These are phyloP conservation scores for Microtus pennsylvanicus DNA, from an alignment of 2,113 vertebrate species.

Conservation along the genomic window DNA sequence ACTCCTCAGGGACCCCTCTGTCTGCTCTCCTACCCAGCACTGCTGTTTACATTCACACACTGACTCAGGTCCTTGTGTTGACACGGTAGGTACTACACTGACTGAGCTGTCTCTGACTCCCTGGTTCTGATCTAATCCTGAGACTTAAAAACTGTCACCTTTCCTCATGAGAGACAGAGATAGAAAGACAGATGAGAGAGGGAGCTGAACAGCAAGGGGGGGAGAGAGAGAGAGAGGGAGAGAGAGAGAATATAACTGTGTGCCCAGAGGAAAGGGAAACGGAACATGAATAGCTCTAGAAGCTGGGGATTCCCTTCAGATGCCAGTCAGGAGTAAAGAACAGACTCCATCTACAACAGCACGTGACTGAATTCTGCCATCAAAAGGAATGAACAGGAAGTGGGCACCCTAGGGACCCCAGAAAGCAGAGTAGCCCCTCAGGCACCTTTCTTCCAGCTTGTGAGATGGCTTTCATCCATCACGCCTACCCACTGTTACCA, in stretches of 20 bases:
- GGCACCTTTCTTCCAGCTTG: not conserved
- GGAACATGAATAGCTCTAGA: not conserved
- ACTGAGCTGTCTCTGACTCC: not conserved
- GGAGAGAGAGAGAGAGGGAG: no score
- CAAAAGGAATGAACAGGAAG: no score
- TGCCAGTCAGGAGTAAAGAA: not conserved
- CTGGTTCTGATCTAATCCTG: not conserved
- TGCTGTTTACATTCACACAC: fast-evolving
- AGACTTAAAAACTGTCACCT: not conserved
- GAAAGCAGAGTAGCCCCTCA: not conserved
- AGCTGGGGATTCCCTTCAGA: not conserved
- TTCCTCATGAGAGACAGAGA: not conserved
- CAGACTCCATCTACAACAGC: not conserved
- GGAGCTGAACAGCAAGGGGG: not conserved
- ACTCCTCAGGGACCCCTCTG: not conserved
- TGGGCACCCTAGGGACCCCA: not conserved
- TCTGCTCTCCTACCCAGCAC: no score
- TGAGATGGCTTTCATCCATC: fast-evolving
- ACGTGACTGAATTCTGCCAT: no score
- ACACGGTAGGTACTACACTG: not conserved
- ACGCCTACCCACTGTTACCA: not conserved
- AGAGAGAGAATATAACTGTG: no score
- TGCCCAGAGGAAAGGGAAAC: not conserved
- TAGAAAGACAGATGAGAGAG: not conserved
- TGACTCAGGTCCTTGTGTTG: no score